Percentiles rank a stretch among this genome's conserved stretches.
Conservation (phyloP, 2,888 invertebrate species). For the Ochropacha duplaris region DNA sequence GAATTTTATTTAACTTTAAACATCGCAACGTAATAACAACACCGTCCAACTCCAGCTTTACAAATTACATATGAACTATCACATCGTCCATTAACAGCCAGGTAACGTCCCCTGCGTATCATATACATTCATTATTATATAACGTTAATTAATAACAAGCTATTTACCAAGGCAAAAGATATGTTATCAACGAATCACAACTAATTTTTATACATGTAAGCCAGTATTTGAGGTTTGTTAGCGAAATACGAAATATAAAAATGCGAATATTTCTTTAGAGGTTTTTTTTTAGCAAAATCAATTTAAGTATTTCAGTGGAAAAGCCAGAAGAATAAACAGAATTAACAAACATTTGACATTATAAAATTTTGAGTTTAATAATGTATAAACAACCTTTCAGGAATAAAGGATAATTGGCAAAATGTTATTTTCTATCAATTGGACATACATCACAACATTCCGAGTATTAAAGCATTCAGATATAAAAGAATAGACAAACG, state of each 20-base stretch:
- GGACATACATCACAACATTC: slow-evolving; percentile 35
- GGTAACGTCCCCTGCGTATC: neutral
- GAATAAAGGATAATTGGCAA: slow-evolving; percentile 16
- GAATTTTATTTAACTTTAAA: neutral
- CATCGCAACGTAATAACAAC: neutral
- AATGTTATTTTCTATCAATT: slow-evolving; percentile 34
- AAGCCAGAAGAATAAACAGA: neutral
- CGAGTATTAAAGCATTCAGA: slow-evolving; percentile 20
- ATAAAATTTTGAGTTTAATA: neutral
- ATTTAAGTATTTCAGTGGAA: neutral
- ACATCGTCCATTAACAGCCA: neutral
- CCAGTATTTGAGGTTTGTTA: neutral
- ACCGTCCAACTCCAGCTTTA: neutral
- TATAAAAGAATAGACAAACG: neutral
- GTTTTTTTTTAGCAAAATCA: neutral
- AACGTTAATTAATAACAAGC: slow-evolving; percentile 32
- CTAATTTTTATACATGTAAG: slow-evolving; percentile 19
- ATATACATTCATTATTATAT: slow-evolving; percentile 1
- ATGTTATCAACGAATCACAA: slow-evolving; percentile 43
- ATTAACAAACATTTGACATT: neutral
- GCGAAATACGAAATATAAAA: neutral
- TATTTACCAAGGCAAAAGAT: slow-evolving; percentile 46
- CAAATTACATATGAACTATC: neutral
- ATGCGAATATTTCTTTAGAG: neutral
- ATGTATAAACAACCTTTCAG: neutral